Conservation (phyloP, 2,797 vertebrate genomes). For the Hippoglossus hippoglossus region DNA sequence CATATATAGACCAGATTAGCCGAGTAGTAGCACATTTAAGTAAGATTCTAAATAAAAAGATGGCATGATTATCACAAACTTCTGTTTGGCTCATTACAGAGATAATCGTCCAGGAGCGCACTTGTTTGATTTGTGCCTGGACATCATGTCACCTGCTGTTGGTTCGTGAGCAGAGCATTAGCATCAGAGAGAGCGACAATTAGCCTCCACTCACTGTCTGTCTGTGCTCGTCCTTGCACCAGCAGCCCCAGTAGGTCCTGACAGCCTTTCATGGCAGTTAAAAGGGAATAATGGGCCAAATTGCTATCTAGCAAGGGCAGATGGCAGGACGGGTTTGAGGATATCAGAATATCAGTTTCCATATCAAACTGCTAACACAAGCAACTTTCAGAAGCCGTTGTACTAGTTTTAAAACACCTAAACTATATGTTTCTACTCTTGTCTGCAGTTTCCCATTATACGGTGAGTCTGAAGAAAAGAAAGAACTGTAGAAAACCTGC, state of each 20-base stretch:
- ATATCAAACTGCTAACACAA: constrained; percentile 62
- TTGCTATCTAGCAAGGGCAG: constrained; percentile 40
- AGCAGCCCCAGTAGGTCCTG: constrained; percentile 29
- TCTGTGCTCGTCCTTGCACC: constrained; percentile 19
- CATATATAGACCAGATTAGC: background rate
- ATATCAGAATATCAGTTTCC: constrained; percentile 61
- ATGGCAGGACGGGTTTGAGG: constrained; percentile 18
- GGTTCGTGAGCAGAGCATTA: constrained; percentile 55
- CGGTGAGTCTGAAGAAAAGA: background rate
- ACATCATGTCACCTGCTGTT: constrained; percentile 57
- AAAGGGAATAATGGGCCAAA: constrained; percentile 30
- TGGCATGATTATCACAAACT: constrained; percentile 5
- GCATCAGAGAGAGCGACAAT: constrained; percentile 65
- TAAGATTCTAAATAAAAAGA: constrained; percentile 2
- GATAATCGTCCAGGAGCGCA: constrained; percentile 38
- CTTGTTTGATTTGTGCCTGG: constrained; percentile 49
- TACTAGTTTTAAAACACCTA: constrained; percentile 9
- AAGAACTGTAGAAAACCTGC: background rate
- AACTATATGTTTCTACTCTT: background rate
- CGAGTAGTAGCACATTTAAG: no score
- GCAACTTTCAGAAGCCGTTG: constrained; percentile 39
- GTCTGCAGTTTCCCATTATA: background rate
- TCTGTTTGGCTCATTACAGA: constrained; percentile 38
- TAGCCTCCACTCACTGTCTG: constrained; percentile 21
- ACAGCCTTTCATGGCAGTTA: constrained; percentile 43